A percentile compares a stretch with the other conserved stretches of the same genome.
phyloP scores from a whole-genome alignment of 2,113 vertebrate genomes.

The Chroicocephalus ridibundus region DNA sequence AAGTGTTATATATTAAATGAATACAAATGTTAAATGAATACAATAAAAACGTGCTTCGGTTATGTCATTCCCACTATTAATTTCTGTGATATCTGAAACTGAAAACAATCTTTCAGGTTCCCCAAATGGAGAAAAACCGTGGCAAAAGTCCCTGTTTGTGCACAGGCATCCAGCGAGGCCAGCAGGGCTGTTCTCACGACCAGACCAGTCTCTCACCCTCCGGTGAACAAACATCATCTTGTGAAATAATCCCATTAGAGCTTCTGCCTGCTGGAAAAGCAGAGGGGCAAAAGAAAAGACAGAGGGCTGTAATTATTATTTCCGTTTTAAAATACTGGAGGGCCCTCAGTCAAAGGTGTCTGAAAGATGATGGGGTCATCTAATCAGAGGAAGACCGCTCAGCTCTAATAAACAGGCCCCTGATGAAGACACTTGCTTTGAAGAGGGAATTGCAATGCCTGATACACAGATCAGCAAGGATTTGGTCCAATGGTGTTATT shows the following conservation, averaged over 20 bases:
- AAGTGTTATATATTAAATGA: not conserved
- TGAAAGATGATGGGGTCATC: not conserved
- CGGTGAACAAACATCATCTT: not conserved
- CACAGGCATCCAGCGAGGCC: not conserved
- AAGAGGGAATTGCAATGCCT: not conserved
- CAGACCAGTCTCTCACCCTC: not conserved
- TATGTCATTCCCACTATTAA: not conserved
- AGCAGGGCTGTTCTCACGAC: accelerated
- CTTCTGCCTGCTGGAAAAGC: not conserved
- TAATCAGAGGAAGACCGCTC: not conserved
- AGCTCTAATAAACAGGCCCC: not conserved
- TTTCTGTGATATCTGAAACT: not conserved
- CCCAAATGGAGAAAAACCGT: not conserved
- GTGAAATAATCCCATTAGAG: not conserved
- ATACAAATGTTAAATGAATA: not conserved
- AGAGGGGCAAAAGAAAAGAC: not conserved
- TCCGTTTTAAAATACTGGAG: not conserved
- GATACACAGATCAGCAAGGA: not conserved
- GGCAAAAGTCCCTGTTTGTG: not conserved
- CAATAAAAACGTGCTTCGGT: not conserved
- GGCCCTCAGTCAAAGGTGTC: not conserved
- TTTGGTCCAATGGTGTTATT: not conserved
- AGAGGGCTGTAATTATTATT: not conserved
- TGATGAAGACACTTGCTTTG: not conserved
- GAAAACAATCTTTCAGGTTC: not conserved